Percentiles rank a stretch among this genome's conserved stretches.
Evolutionary conservation across 37 sponge, comb jelly and placozoan species (phyloP).

Genomic region (Cliona cf. orientalis): DNA sequence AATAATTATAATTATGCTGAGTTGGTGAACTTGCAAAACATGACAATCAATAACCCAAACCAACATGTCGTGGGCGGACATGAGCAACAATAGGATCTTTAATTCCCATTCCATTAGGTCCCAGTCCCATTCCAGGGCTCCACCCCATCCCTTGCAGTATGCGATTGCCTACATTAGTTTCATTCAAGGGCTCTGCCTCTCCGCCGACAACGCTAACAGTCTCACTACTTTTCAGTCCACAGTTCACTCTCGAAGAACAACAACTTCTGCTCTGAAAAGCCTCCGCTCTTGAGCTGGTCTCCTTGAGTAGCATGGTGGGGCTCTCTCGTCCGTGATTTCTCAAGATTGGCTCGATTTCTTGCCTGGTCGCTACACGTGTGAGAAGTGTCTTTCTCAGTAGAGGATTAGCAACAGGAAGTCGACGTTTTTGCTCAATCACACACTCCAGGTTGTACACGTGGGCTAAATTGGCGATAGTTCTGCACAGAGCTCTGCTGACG

Average conservation of each 20-base stretch:
- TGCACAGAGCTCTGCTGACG: constrained; percentile 50
- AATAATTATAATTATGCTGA: too few species aligned
- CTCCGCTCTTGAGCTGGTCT: neutral
- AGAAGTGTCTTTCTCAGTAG: constrained; percentile 36
- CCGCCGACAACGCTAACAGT: neutral
- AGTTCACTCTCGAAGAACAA: neutral
- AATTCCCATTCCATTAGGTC: constrained; percentile 59
- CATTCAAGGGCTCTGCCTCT: constrained; percentile 35
- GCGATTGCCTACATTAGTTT: constrained; percentile 51
- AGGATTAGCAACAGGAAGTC: constrained; percentile 38
- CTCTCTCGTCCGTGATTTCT: constrained; percentile 23
- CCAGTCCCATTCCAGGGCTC: constrained; percentile 74
- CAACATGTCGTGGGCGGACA: constrained; percentile 24
- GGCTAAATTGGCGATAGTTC: constrained; percentile 40
- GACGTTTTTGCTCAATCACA: constrained; percentile 21
- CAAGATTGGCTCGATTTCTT: constrained; percentile 48
- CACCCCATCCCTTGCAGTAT: constrained; percentile 81
- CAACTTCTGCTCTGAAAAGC: constrained; percentile 1
- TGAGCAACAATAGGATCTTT: constrained; percentile 41
- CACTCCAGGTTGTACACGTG: constrained; percentile 40
- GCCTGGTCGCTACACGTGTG: constrained; percentile 35
- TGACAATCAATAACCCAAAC: constrained; percentile 52
- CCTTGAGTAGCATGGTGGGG: neutral
- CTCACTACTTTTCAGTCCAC: neutral
- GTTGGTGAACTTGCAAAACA: neutral